These are phyloP conservation scores for Loriculus beryllinus DNA, from an alignment of 2,797 vertebrate species.

Conservation along the genomic window DNA sequence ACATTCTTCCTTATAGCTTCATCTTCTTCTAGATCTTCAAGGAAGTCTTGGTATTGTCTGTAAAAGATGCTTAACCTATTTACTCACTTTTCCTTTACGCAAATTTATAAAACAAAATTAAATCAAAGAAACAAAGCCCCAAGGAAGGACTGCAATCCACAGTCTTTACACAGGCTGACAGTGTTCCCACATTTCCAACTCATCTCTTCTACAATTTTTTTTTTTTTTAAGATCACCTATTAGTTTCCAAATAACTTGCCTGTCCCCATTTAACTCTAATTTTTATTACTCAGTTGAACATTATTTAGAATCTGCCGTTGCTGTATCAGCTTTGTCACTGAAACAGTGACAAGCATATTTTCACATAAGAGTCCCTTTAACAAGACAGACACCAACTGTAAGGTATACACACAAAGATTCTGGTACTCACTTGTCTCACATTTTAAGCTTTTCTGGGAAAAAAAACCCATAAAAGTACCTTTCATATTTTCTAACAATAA, in stretches of 20 bases:
- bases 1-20: constrained; percentile 92
- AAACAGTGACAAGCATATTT: neutral
- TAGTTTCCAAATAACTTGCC: too few species aligned
- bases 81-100: neutral
- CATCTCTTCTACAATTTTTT: too few species aligned
- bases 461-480: neutral
- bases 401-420: neutral
- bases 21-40: constrained; percentile 98
- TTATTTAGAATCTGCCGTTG: neutral
- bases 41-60: constrained; percentile 97
- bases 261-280: too few species aligned
- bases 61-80: neutral
- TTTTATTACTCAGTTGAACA: too few species aligned
- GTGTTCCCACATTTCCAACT: neutral
- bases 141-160: neutral
- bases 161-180: neutral
- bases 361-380: neutral
- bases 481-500: neutral
- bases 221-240: too few species aligned
- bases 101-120: neutral
- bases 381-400: neutral
- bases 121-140: neutral
- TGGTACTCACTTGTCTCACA: fast-evolving
- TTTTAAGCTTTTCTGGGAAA: neutral
- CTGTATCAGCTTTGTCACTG: neutral